These are phyloP conservation scores for Nycticryphes semicollaris DNA, from an alignment of 2,113 vertebrate species.

Conservation along the genomic window DNA sequence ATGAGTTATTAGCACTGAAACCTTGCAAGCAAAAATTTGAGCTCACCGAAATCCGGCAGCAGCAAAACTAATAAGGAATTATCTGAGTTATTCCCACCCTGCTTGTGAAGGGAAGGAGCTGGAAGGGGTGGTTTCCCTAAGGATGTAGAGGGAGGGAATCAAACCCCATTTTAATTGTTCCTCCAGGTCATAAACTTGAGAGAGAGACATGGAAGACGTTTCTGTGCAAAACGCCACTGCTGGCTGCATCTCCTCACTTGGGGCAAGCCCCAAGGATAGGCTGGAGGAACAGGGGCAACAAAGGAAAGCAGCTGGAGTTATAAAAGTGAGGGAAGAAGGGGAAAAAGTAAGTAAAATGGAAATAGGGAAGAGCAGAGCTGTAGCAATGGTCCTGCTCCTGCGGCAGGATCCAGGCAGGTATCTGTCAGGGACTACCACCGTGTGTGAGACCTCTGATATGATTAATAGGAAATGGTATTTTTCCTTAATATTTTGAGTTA, in stretches of 20 bases:
- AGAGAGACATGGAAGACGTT: not conserved
- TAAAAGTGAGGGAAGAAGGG: not conserved
- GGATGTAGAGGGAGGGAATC: not conserved
- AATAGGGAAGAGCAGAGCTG: not conserved
- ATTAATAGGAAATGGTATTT: not conserved
- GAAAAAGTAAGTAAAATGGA: not conserved
- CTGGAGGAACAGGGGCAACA: accelerated
- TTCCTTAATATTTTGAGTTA: not conserved
- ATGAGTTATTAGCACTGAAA: not conserved
- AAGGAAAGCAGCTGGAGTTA: not conserved
- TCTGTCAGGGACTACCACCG: not conserved
- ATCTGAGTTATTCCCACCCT: not conserved
- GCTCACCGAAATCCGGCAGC: not conserved
- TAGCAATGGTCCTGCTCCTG: not conserved
- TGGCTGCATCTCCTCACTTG: accelerated
- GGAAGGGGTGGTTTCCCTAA: not conserved
- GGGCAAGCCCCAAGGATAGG: not conserved
- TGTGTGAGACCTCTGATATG: accelerated
- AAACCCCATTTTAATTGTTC: not conserved
- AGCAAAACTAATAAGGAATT: not conserved
- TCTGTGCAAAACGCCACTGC: not conserved
- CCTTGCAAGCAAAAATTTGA: not conserved
- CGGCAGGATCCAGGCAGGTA: not conserved
- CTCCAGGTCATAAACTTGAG: not conserved
- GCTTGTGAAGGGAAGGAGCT: not conserved